Evolutionary conservation across 2,888 invertebrate species (phyloP).

Genomic region (Andrena hattorfiana): DNA sequence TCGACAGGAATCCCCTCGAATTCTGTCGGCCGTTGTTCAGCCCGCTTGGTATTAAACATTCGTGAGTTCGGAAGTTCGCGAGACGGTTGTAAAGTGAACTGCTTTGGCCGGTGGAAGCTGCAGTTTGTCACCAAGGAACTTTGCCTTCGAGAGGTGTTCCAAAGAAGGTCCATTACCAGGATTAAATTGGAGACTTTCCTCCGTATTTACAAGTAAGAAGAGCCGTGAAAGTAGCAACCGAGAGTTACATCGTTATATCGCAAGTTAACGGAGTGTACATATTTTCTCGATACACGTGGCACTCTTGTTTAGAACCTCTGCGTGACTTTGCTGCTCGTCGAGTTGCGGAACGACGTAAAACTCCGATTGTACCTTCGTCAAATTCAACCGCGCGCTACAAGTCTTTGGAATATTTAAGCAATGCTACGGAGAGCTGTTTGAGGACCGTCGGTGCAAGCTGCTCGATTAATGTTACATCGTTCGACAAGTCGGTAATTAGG

Average conservation of each 20-base stretch:
- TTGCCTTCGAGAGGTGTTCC: conserved; percentile 29
- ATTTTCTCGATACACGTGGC: not conserved
- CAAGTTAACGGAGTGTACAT: not conserved
- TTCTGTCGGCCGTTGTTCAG: too few relatives aligned
- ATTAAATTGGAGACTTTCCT: conserved; percentile 28
- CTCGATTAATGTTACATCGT: conserved; percentile 40
- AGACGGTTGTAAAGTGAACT: not conserved
- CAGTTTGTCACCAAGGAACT: conserved; percentile 46
- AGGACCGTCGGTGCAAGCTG: conserved; percentile 21
- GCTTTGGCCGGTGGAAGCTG: not conserved
- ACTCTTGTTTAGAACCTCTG: conserved; percentile 27
- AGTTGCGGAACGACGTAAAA: conserved; percentile 40
- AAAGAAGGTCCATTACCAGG: conserved; percentile 53
- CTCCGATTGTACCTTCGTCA: not conserved
- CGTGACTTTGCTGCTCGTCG: not conserved
- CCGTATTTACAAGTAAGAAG: conserved; percentile 45
- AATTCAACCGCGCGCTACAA: not conserved
- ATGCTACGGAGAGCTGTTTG: not conserved
- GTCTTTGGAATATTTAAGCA: too few relatives aligned
- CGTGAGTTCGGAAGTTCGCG: too few relatives aligned
- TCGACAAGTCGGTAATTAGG: conserved; percentile 39
- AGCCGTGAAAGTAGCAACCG: conserved; percentile 22
- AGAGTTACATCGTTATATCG: conserved; percentile 14
- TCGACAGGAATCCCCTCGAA: too few relatives aligned
- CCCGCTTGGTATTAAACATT: too few relatives aligned